Base-by-base conservation (phyloP, 2,888 invertebrate genomes). In the Thysanoteuthis rhombus region DNA sequence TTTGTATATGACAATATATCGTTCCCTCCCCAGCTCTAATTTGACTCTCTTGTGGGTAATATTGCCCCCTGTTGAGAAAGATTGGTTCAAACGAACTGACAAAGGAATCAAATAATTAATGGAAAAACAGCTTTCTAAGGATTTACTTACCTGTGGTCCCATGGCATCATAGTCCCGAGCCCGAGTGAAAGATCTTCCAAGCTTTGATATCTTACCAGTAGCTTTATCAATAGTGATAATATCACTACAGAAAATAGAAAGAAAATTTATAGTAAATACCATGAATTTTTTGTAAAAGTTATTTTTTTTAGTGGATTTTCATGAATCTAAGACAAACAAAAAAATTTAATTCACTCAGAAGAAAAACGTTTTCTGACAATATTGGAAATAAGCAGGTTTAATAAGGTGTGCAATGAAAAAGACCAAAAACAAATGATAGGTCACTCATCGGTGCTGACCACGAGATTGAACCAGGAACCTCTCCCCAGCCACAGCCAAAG, bases 221-320 rank as follows among this genome's bases (percentile, higher is more conserved):
- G 99, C 99, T 97, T 99, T 99, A 97, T 99, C 99, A 96, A 99
- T 99, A 16, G 99, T 99, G 38, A 99, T 98, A 0, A 99, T 99
- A 97, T 99, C 99, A 1, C 99, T 97, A 95, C 39, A 95, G 75
- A n/a, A 36, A 10, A 75, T 1, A 92, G 58, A 94, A 91, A 28
- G 39, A 36, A 93, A 40, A 91, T 28, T 39, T n/a, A 91, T 22
- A 32, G 39, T 36, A 75, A 75, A 75, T 75, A 75, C 8, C n/a
- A 75, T 89, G n/a, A n/a, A n/a, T n/a, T n/a, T n/a, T 10, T n/a
- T 89, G 5, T 36, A 5, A 89, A 89, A 89, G 22, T 89, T 8
- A 16, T 36, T 89, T n/a, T 36, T 12, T 19, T 90, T 39, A 6
- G 19, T 6, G n/a, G n/a, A n/a, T 90, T 22, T 90, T 90, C 25